Percentiles rank a stretch among this genome's conserved stretches.
These are phyloP conservation scores for Chloroclystis v-ata DNA, from an alignment of 2,888 invertebrate species.

Conservation along the genomic window DNA sequence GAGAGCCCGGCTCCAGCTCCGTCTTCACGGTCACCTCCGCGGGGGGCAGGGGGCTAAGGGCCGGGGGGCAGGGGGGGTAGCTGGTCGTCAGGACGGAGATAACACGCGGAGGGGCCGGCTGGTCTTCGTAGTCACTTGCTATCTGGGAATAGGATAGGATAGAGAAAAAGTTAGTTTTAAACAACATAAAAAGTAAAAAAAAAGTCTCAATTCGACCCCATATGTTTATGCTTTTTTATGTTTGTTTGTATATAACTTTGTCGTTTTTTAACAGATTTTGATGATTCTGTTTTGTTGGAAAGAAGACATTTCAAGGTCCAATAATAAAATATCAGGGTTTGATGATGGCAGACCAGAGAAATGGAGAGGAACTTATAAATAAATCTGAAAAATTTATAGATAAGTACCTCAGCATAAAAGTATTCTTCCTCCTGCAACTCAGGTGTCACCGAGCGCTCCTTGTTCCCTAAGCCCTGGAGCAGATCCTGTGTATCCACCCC, in stretches of 20 bases:
- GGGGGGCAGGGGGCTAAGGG: neutral
- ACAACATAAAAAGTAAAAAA: neutral
- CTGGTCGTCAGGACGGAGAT: neutral
- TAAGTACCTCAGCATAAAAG: neutral
- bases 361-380: too few species aligned
- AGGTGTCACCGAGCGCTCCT: neutral
- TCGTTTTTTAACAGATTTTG: too few species aligned
- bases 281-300: too few species aligned
- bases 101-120: neutral
- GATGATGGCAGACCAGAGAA: too few species aligned
- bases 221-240: too few species aligned
- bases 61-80: neutral
- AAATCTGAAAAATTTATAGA: neutral
- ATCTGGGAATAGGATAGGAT: neutral
- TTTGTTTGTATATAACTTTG: too few species aligned
- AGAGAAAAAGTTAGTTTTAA: neutral
- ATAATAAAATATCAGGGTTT: too few species aligned
- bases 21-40: neutral
- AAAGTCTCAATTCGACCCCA: too few species aligned
- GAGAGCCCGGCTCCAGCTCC: neutral
- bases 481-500: neutral
- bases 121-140: neutral
- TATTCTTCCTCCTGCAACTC: neutral
- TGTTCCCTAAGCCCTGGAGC: neutral
- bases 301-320: too few species aligned